Base-by-base conservation (phyloP, 1,140 invertebrate genomes). In the Drosophila athabasca region DNA sequence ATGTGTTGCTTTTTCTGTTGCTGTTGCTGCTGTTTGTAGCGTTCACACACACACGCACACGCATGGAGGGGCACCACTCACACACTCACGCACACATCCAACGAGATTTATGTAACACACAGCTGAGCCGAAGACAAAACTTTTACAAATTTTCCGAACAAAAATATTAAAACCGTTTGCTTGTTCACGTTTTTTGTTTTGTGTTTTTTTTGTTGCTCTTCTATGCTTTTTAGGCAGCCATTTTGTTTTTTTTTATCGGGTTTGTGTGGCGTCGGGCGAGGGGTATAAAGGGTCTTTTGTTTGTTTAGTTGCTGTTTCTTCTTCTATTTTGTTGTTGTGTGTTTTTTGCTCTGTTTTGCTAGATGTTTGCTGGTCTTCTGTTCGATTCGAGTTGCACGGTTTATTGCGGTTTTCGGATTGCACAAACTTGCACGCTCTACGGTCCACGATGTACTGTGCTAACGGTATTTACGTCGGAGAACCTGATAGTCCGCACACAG, bases 21-120 rank as follows among this genome's bases (percentile, higher is more conserved):
- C 44, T 70, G 52, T 69, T 76, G 65, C 44, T 70, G 52, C 62
- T 77, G 55, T 59, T 75, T 39, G 35, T 39, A 39, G 11, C 35
- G 62, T 76, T 58, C 48, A 53, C 66, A 60, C 53, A 53, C 69
- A 77, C 43, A 68, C 61, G 55, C 13, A 65, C 45, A 65, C 51
- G 29, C 53, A 41, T 49, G 43, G 45, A 68, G 67, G 82, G 55
- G 75, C 52, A 76, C 79, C 45, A 64, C 58, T 49, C 74, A 65
- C 79, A 48, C 41, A 66, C 55, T 73, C 54, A 79, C 59, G 61
- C 51, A 62, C 39, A 72, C 52, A 73, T 61, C 58, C 49, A 54
- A 55, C 59, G 62, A 76, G 83, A 83, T 88, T 88, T 88, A 88
- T 88, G 73, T 88, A 88, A 88, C 83, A 62, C 59, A 89, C 76